Conservation (phyloP, 2,888 invertebrate genomes). For the Drosophila neotestacea region DNA sequence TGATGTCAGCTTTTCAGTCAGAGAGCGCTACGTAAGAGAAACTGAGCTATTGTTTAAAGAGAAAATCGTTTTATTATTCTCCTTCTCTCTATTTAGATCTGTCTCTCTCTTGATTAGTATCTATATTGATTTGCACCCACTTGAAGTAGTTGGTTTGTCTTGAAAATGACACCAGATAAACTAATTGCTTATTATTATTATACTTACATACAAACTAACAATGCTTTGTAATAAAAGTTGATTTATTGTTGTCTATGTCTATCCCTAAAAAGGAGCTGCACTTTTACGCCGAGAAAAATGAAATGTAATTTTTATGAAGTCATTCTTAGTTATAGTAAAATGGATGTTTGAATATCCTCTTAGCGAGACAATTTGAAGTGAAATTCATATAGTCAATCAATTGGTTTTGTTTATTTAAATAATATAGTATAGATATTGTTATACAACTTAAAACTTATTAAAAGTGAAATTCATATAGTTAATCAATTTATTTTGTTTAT, state of each 20-base stretch:
- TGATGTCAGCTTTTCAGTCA: slow-evolving; percentile 73
- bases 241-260: slow-evolving; percentile 66
- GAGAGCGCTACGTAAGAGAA: slow-evolving; percentile 17
- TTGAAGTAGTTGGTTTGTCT: slow-evolving; percentile 33
- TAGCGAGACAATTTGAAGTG: background rate
- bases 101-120: slow-evolving; percentile 17
- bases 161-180: slow-evolving; percentile 48
- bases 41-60: slow-evolving; percentile 33
- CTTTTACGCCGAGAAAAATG: slow-evolving; percentile 24
- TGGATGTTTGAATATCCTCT: slow-evolving; percentile 25
- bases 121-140: slow-evolving; percentile 55
- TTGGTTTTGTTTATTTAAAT: background rate
- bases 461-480: background rate
- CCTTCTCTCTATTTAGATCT: background rate
- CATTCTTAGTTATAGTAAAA: slow-evolving; percentile 26
- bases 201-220: slow-evolving; percentile 26
- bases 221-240: slow-evolving; percentile 61
- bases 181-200: slow-evolving; percentile 53
- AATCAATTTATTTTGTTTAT: background rate
- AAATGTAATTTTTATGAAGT: slow-evolving; percentile 48
- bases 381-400: background rate
- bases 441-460: too few relatives aligned
- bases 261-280: slow-evolving; percentile 64
- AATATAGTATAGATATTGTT: background rate
- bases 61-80: background rate